These are phyloP conservation scores for Oscheius sp. DNA, from an alignment of 2,888 invertebrate species.

Conservation along the genomic window DNA sequence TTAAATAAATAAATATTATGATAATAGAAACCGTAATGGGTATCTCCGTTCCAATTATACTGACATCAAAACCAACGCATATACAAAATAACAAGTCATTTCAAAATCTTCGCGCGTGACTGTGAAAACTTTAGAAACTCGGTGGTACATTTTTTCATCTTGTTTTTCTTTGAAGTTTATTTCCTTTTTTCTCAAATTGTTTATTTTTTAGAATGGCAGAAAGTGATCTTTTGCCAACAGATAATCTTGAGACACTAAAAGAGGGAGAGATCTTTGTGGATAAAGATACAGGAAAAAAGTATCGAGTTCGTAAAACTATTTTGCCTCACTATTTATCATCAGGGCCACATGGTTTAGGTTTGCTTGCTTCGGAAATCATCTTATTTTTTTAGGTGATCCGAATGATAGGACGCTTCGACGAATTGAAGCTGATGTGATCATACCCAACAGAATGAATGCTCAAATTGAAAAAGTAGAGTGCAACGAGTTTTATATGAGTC, in stretches of 20 bases:
- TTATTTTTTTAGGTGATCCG: constrained; percentile 76
- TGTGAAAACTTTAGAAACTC: too few species aligned
- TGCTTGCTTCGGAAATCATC: not conserved
- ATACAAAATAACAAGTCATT: too few species aligned
- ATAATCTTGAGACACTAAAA: constrained; percentile 51
- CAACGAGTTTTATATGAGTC: constrained; percentile 59
- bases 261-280: constrained; percentile 66
- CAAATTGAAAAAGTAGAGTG: constrained; percentile 84
- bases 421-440: constrained; percentile 86
- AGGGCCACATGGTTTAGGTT: constrained; percentile 65
- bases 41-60: too few species aligned
- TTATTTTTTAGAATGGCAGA: constrained; percentile 16
- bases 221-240: constrained; percentile 34
- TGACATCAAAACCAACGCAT: too few species aligned
- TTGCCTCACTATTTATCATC: constrained; percentile 58
- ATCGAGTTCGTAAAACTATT: constrained; percentile 64
- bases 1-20: too few species aligned
- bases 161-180: too few species aligned
- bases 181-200: too few species aligned
- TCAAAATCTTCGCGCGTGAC: too few species aligned
- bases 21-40: too few species aligned
- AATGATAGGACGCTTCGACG: constrained; percentile 83
- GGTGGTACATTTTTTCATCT: too few species aligned
- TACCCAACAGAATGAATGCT: constrained; percentile 88
- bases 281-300: constrained; percentile 63